These are phyloP conservation scores for Phortica variegata DNA, from an alignment of 1,140 invertebrate genomes.

Conservation along the genomic window DNA sequence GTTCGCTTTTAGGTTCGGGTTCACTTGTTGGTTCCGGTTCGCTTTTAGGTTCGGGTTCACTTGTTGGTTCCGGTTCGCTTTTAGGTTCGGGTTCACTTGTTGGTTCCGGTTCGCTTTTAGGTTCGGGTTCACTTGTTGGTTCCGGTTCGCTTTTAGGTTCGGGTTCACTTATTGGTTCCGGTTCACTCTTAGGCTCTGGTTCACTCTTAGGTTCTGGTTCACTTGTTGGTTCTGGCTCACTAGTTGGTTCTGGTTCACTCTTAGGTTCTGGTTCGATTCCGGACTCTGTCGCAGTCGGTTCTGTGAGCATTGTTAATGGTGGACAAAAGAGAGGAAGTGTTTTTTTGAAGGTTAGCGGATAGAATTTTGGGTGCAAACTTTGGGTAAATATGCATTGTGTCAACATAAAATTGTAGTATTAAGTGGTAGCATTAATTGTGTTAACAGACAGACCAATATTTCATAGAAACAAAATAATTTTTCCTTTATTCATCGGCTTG, in stretches of 20 bases:
- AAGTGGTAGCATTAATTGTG: too few species aligned
- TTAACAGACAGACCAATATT: too few species aligned
- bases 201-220: slow-evolving; percentile 29
- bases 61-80: slow-evolving; percentile 27
- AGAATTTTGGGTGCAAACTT: neutral
- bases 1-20: slow-evolving; percentile 29
- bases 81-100: slow-evolving; percentile 1
- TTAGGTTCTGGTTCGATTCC: slow-evolving; percentile 12
- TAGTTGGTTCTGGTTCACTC: slow-evolving; percentile 20
- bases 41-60: slow-evolving; percentile 17
- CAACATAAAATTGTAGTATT: too few species aligned
- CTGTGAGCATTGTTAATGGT: too few species aligned
- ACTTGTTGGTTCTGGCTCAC: slow-evolving; percentile 37
- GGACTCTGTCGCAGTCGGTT: slow-evolving; percentile 7
- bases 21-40: slow-evolving; percentile 28
- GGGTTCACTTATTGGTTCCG: slow-evolving; percentile 24
- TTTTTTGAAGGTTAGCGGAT: neutral
- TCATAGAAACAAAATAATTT: too few species aligned
- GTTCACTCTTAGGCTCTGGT: slow-evolving; percentile 18
- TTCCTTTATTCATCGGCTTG: too few species aligned
- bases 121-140: slow-evolving; percentile 21
- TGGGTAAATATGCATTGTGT: too few species aligned
- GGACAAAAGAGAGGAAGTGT: neutral
- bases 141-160: slow-evolving; percentile 20
- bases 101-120: too few species aligned